A percentile compares a stretch with the other conserved stretches of the same genome.
phyloP scores from a whole-genome alignment of 2,888 invertebrate genomes.

The Microplitis deprimator region DNA sequence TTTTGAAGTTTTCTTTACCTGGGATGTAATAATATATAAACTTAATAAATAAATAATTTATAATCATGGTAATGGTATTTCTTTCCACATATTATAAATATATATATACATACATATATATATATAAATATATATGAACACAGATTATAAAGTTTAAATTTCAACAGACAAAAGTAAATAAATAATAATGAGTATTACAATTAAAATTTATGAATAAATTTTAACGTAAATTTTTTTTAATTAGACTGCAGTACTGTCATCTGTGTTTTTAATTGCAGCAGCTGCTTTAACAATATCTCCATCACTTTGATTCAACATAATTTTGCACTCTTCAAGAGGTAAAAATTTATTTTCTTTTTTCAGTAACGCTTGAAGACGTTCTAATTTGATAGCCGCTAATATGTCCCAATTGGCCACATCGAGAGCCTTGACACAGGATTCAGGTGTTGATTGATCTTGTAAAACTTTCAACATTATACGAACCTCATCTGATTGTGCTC shows the following conservation, averaged over 20 bases:
- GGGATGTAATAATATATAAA: neutral
- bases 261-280: slow-evolving; percentile 64
- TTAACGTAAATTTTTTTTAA: neutral
- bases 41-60: neutral
- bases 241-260: slow-evolving; percentile 67
- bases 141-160: neutral
- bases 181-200: neutral
- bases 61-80: neutral
- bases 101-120: too few relatives aligned
- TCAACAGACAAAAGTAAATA: neutral
- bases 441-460: slow-evolving; percentile 73
- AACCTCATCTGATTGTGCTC: slow-evolving; percentile 87
- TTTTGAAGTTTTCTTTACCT: too few relatives aligned
- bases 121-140: neutral
- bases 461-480: slow-evolving; percentile 92
- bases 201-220: neutral
- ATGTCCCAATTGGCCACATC: slow-evolving; percentile 92
- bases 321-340: slow-evolving; percentile 66
- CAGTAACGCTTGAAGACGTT: slow-evolving; percentile 75
- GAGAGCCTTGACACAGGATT: slow-evolving; percentile 85
- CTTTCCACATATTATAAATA: neutral
- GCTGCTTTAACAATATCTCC: slow-evolving; percentile 69
- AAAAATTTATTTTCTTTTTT: slow-evolving; percentile 68
- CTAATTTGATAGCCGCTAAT: slow-evolving; percentile 88
- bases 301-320: slow-evolving; percentile 66